These are phyloP conservation scores for Cromileptes altivelis DNA, from an alignment of 2,113 vertebrate genomes.

Conservation along the genomic window DNA sequence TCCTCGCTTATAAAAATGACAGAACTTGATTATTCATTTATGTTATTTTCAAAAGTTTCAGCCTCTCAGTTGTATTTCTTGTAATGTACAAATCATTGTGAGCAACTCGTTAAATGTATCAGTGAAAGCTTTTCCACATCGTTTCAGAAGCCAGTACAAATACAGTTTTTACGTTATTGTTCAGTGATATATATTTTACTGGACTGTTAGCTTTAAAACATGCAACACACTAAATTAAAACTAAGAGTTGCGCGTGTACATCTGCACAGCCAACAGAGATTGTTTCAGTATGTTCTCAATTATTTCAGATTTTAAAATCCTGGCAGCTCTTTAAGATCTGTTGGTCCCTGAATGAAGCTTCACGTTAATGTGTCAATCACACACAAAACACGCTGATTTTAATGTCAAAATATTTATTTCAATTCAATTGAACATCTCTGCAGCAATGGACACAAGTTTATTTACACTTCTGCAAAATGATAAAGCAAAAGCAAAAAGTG, in stretches of 20 bases:
- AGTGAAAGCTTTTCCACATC: neutral
- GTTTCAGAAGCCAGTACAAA: neutral
- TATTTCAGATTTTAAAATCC: too few relatives aligned
- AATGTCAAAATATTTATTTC: slow-evolving; percentile 70
- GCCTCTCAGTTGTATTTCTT: too few relatives aligned
- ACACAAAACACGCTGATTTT: slow-evolving; percentile 22
- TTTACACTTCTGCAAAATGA: slow-evolving; percentile 25
- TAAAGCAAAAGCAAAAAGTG: slow-evolving; percentile 1
- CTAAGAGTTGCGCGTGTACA: too few relatives aligned
- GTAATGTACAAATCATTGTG: neutral
- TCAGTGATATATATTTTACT: neutral
- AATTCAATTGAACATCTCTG: slow-evolving; percentile 43
- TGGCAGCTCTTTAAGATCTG: too few relatives aligned
- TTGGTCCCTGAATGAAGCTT: neutral
- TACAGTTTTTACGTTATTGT: neutral
- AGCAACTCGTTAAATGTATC: neutral
- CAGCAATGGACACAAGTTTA: slow-evolving; percentile 7
- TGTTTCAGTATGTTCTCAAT: too few relatives aligned
- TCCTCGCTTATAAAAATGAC: too few relatives aligned
- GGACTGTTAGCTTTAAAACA: neutral
- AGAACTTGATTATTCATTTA: too few relatives aligned
- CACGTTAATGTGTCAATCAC: neutral
- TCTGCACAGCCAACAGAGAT: neutral
- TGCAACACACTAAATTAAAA: neutral
- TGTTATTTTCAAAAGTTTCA: too few relatives aligned